phyloP scores from a whole-genome alignment of 2,888 invertebrate genomes.

The Penaeus monodon region DNA sequence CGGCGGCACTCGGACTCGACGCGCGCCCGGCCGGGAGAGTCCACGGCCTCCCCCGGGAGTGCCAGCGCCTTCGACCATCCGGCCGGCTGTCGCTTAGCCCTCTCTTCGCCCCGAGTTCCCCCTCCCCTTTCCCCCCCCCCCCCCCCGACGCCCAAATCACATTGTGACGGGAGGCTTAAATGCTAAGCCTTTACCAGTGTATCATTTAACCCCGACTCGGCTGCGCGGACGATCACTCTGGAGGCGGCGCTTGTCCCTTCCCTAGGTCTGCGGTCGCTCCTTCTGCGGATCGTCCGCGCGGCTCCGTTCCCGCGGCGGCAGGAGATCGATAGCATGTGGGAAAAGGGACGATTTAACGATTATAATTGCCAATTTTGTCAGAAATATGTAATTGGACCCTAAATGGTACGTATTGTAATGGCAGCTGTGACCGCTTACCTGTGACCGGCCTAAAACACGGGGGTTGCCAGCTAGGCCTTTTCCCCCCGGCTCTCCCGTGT shows the following conservation, averaged over 20 bases:
- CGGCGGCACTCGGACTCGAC: too few relatives aligned
- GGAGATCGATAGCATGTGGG: conserved; percentile 25
- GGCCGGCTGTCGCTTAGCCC: too few relatives aligned
- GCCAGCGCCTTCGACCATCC: too few relatives aligned
- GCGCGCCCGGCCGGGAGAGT: too few relatives aligned
- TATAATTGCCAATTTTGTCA: conserved; percentile 45
- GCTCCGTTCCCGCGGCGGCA: neutral
- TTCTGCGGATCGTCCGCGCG: too few relatives aligned
- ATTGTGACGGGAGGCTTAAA: conserved; percentile 20
- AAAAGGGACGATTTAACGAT: conserved; percentile 24
- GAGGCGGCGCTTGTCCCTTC: too few relatives aligned
- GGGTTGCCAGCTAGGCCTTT: neutral
- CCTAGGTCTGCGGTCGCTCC: too few relatives aligned
- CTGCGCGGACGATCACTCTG: conserved; percentile 42
- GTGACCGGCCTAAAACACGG: neutral
- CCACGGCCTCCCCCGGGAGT: too few relatives aligned
- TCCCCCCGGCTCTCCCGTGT: neutral
- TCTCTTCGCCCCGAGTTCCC: too few relatives aligned
- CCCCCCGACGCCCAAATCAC: too few relatives aligned
- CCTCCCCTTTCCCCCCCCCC: too few relatives aligned
- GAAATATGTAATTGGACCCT: conserved; percentile 51
- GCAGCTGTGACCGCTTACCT: conserved; percentile 33
- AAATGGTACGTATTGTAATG: conserved; percentile 45
- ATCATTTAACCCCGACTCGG: conserved; percentile 48
- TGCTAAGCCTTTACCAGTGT: conserved; percentile 39